Evolutionary conservation across 1,140 invertebrate genomes (phyloP).

Genomic region (Drosophila repletoides): DNA sequence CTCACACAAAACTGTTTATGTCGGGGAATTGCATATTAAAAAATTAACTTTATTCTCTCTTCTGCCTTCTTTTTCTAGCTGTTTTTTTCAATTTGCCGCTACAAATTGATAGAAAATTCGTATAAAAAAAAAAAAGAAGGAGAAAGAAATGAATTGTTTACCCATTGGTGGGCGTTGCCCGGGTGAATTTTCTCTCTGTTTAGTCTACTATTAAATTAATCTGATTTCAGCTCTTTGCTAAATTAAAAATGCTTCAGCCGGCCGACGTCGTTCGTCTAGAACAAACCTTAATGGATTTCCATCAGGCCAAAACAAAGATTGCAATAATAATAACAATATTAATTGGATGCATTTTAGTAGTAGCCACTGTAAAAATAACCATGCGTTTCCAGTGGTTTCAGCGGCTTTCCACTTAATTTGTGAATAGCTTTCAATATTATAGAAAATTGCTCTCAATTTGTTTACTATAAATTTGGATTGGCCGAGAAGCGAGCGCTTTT

Average conservation of each 20-base stretch:
- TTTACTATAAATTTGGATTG: too few species aligned
- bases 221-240: slow-evolving; percentile 8
- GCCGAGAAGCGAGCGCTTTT: too few species aligned
- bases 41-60: slow-evolving; percentile 67
- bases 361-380: too few species aligned
- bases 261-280: too few species aligned
- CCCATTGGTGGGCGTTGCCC: slow-evolving; percentile 26
- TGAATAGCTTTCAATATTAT: too few species aligned
- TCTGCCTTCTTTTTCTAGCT: not conserved
- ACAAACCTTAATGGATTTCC: not conserved
- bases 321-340: too few species aligned
- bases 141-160: slow-evolving; percentile 46
- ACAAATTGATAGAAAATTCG: slow-evolving; percentile 70
- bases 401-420: too few species aligned
- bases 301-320: not conserved
- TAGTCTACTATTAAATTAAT: slow-evolving; percentile 49
- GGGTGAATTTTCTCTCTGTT: not conserved
- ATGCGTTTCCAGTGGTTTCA: too few species aligned
- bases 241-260: slow-evolving; percentile 51
- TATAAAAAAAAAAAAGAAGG: not conserved
- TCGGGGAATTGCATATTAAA: slow-evolving; percentile 72
- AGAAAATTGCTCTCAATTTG: too few species aligned
- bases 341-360: not conserved
- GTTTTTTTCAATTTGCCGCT: slow-evolving; percentile 32
- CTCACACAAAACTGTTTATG: slow-evolving; percentile 47